Base-by-base conservation (phyloP, 1,140 invertebrate genomes). In the Saccostrea cuccullata region DNA sequence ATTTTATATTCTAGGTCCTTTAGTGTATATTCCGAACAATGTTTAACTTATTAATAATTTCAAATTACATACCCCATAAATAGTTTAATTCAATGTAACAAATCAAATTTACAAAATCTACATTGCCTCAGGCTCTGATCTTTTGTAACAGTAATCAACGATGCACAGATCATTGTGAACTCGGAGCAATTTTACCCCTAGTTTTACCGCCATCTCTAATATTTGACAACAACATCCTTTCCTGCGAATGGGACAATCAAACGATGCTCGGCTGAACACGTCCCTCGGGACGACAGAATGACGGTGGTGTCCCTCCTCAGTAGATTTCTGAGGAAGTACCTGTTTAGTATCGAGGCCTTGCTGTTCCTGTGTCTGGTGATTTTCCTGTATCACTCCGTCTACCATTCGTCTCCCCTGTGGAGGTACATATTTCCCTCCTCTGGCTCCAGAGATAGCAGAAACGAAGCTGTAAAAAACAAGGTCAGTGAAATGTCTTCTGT, bases 271-370 rank as follows among this genome's bases (percentile, higher is more conserved):
- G 3, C 58, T 60, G 58, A 60, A 60, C 58, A 2, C 13, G 3
- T 60, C 20, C 4, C 58, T 20, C 58, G n/a, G 0, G 58, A 64
- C n/a, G 17, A 64, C 15, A 89, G 55, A 64, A 92, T 92, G 92
- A 92, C 91, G 55, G 55, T 91, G 55, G 86, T 90, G 36, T 87
- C 92, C 67, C 86, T 89, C 17, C 67, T 90, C 13, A 92, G 90
- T 55, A 86, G 92, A 58, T 92, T 91, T 89, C 77, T 91, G 11
- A 89, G 91, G 26, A 83, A 90, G 23, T 93, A 93, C 88, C 55
- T 93, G 36, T 91, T 93, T 12, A 91, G 90, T 40, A 88, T 92
- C 77, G 93, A 93, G 87, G 90, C 90, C 6, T 86, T 93, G 55
- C 73, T 93, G 13, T 70, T 92, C 0, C 64, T 85, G 12, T 60